A percentile compares a stretch with the other conserved stretches of the same genome.
These are phyloP conservation scores for Gila robusta DNA, from an alignment of 2,797 vertebrate genomes.

Conservation along the genomic window DNA sequence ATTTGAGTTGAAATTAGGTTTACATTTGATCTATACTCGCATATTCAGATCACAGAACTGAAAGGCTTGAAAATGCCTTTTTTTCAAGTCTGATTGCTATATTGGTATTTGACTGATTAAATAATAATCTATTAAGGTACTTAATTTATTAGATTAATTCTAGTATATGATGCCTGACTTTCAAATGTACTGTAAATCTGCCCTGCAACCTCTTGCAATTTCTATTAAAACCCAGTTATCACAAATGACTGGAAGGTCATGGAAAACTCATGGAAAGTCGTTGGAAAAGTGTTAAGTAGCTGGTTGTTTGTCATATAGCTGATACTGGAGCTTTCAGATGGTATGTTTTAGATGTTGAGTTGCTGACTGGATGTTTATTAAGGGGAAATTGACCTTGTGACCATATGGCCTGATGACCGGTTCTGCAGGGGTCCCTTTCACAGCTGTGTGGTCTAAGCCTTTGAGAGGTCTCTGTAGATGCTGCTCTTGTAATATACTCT, in stretches of 20 bases:
- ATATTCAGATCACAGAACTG: conserved; percentile 16
- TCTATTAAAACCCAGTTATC: neutral
- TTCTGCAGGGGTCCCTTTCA: neutral
- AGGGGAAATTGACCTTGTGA: conserved; percentile 21
- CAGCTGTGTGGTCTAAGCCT: conserved; percentile 37
- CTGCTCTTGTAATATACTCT: conserved; percentile 24
- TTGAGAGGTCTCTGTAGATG: conserved; percentile 29
- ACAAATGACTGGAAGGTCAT: neutral
- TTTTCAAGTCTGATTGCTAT: neutral
- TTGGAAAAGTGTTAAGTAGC: neutral
- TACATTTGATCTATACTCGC: neutral
- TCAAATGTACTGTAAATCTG: neutral
- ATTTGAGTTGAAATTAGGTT: neutral
- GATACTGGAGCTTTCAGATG: neutral
- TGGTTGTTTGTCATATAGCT: neutral
- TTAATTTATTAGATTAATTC: neutral
- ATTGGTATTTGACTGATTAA: neutral
- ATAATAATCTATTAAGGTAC: neutral
- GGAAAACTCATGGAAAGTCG: neutral
- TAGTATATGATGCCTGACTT: neutral
- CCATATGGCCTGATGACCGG: conserved; percentile 5
- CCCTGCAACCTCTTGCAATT: neutral
- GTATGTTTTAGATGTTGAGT: conserved; percentile 1
- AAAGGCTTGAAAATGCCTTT: no score
- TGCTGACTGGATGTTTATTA: conserved; percentile 23